Conservation (phyloP, 1,140 invertebrate species). For the Brachionus asplanchnoidis region DNA sequence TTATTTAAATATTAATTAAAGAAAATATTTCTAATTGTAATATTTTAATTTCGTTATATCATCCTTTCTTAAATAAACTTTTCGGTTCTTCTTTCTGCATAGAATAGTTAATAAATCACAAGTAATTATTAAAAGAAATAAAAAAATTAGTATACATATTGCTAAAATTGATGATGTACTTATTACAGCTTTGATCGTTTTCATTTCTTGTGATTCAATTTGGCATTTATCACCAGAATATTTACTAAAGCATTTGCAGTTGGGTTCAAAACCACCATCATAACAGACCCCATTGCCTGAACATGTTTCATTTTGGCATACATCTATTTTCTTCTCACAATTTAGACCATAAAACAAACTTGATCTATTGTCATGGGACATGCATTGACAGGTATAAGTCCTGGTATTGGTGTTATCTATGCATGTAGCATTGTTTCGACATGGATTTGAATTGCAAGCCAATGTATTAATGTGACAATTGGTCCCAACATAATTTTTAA, state of each 20-base stretch:
- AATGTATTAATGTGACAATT: background rate
- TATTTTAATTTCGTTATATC: too few relatives aligned
- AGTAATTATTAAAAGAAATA: background rate
- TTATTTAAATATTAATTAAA: too few relatives aligned
- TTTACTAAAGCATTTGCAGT: background rate
- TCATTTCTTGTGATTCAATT: background rate
- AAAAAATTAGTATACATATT: background rate
- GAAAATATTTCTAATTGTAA: too few relatives aligned
- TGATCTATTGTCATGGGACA: background rate
- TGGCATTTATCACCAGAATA: background rate
- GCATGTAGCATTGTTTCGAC: background rate
- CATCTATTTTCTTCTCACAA: background rate
- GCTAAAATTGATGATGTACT: background rate
- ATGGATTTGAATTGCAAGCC: background rate
- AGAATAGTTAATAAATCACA: background rate
- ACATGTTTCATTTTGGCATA: background rate
- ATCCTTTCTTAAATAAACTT: background rate
- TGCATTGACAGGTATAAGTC: background rate
- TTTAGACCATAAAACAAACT: background rate
- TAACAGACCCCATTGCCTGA: background rate
- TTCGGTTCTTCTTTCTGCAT: background rate
- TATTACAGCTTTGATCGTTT: background rate
- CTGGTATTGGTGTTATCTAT: background rate
- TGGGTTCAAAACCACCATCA: background rate
- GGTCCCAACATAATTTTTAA: background rate